Evolutionary conservation across 2,797 vertebrate genomes (phyloP), one percentile per base, ranked within the genome.

Genomic region (Emydoidea blandingii): DNA sequence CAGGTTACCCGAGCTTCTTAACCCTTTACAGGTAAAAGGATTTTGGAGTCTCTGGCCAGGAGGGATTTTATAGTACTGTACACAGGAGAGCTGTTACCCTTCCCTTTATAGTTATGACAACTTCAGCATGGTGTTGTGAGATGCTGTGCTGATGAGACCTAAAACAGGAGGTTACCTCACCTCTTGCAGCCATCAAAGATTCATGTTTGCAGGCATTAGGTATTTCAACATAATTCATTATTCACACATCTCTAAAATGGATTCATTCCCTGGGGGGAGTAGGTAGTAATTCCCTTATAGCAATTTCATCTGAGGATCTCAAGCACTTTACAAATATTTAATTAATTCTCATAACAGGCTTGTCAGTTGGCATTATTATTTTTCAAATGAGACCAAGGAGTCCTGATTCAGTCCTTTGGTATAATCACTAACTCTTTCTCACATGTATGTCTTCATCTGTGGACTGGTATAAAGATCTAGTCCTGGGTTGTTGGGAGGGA

Each of bases 131-230:
- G 72, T 47, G 11, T 15, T 76, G 41, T 27, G 41, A 47, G 12
- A 47, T 1, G 12, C 25, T 25, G 37, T 68, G 37, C 14, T 81
- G 90, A 15, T 0, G 5, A 92, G 52, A 56, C 68, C 15, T n/a
- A 1, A 18, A 47, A 79, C 52, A 87, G 9, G 9, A 81, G 59
- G 68, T 25, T 23, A 10, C 19, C 72, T 93, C 76, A 81, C 25
- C 83, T 68, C 81, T 52, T 50, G 31, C 54, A 85, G n/a, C 78
- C 44, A 52, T 68, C 37, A 95, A 81, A 93, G 34, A 79, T 62
- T 62, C 15, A 18, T 16, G 31, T 62, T 34, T 3, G 9, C 3
- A 74, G 83, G 8, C 14, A 80, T 25, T 54, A 65, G 14, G 25
- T 88, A 5, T 54, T 90, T 52, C 14, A 44, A 10, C 1, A 12